Percentiles rank a stretch among this genome's conserved stretches.
Conservation (phyloP, 2,888 invertebrate genomes). For the Drosophila stalkeri region DNA sequence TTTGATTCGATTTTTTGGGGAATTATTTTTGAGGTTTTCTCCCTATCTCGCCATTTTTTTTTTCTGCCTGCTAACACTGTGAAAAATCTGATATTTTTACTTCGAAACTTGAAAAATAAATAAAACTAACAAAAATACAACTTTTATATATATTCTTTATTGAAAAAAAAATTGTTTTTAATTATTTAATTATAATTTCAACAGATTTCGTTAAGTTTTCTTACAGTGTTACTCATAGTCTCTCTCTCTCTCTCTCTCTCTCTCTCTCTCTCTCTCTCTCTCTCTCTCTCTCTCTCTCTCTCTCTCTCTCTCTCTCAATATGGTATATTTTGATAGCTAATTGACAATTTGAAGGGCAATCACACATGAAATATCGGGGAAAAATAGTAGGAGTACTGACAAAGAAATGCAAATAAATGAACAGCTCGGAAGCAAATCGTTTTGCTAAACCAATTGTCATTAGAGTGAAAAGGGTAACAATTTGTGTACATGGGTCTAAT, state of each 20-base stretch:
- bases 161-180: neutral
- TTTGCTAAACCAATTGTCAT: constrained; percentile 49
- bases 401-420: constrained; percentile 26
- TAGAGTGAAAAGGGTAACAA: constrained; percentile 64
- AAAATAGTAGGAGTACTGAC: constrained; percentile 5
- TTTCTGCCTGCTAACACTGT: too few relatives aligned
- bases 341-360: constrained; percentile 64
- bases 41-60: too few relatives aligned
- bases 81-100: neutral
- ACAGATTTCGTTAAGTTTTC: neutral
- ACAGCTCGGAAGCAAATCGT: constrained; percentile 46
- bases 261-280: too few relatives aligned
- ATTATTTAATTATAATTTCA: neutral
- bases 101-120: too few relatives aligned
- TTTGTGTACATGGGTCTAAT: constrained; percentile 21
- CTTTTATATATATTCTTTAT: neutral
- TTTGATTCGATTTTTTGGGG: too few relatives aligned
- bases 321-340: constrained; percentile 77
- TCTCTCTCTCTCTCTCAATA: too few relatives aligned
- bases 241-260: too few relatives aligned
- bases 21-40: too few relatives aligned
- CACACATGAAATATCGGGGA: constrained; percentile 24
- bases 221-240: neutral
- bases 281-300: too few relatives aligned
- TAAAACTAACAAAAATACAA: neutral